These are phyloP conservation scores for Microtus oregoni DNA, from an alignment of 2,113 vertebrate genomes.

Conservation along the genomic window DNA sequence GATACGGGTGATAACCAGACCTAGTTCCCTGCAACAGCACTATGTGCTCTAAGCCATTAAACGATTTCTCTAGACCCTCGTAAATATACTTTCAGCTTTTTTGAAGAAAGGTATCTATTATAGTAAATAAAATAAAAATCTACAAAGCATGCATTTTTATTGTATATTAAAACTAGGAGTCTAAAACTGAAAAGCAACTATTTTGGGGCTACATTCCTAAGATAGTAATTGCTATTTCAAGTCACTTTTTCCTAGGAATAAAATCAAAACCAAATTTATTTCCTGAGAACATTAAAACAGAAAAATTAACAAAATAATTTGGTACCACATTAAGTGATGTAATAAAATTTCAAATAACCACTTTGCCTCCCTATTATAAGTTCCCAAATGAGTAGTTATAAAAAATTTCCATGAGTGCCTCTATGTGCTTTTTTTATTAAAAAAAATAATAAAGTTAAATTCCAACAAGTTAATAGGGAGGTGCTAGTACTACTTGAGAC, in stretches of 20 bases:
- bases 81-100: slow-evolving; percentile 36
- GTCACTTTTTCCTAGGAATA: slow-evolving; percentile 16
- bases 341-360: slow-evolving; percentile 47
- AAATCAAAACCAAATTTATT: slow-evolving; percentile 50
- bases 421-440: slow-evolving; percentile 40
- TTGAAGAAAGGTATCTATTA: not conserved
- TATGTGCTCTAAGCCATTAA: not conserved
- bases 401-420: not conserved
- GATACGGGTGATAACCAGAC: not conserved
- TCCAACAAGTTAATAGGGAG: slow-evolving; percentile 11
- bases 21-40: not conserved
- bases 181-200: slow-evolving; percentile 53
- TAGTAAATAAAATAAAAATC: slow-evolving; percentile 1
- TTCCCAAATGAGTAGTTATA: slow-evolving; percentile 12
- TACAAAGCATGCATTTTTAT: slow-evolving; percentile 37
- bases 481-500: slow-evolving; percentile 13
- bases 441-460: slow-evolving; percentile 40
- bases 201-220: slow-evolving; percentile 50
- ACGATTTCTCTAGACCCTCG: not conserved
- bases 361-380: slow-evolving; percentile 25
- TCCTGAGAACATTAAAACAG: slow-evolving; percentile 38
- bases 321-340: slow-evolving; percentile 52
- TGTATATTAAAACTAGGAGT: slow-evolving; percentile 10
- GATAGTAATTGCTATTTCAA: slow-evolving; percentile 37
- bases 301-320: slow-evolving; percentile 52